A percentile compares a stretch with the other conserved stretches of the same genome.
Evolutionary conservation across 1,140 invertebrate genomes (phyloP).

Genomic region (Drosophila sulfurigaster): DNA sequence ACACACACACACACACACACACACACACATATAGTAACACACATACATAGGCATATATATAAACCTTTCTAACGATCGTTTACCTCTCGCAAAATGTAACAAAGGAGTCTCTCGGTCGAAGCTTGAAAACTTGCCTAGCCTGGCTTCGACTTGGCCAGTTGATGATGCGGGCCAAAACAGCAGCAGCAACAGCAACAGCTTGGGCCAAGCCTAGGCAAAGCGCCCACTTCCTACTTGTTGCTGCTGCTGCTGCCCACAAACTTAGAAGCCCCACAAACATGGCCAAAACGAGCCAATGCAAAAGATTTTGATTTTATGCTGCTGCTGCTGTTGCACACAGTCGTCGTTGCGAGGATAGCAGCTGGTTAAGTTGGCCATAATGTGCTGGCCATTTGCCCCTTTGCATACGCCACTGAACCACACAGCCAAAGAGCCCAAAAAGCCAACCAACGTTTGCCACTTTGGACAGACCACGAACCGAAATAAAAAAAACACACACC

Average conservation of each 20-base stretch:
- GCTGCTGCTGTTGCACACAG: conserved; percentile 47
- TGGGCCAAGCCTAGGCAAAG: conserved; percentile 73
- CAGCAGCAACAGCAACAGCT: conserved; percentile 6
- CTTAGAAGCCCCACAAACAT: conserved; percentile 36
- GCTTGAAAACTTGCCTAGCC: conserved; percentile 63
- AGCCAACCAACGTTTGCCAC: conserved; percentile 21
- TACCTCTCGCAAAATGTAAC: conserved; percentile 83
- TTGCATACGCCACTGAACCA: conserved; percentile 73
- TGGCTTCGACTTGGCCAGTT: conserved; percentile 24
- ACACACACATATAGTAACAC: too few relatives aligned
- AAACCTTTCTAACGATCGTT: conserved; percentile 83
- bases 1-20: conserved; percentile 37
- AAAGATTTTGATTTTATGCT: conserved; percentile 50
- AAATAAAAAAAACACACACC: conserved; percentile 10
- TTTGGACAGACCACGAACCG: conserved; percentile 45
- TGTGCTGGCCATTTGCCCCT: conserved; percentile 64
- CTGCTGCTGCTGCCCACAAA: conserved; percentile 41
- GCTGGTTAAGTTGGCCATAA: conserved; percentile 47
- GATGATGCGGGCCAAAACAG: conserved; percentile 48
- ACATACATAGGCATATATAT: conserved; percentile 39
- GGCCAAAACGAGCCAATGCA: conserved; percentile 27
- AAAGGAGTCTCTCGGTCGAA: conserved; percentile 68
- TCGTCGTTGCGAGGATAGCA: conserved; percentile 48
- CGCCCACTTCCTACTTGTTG: conserved; percentile 82
- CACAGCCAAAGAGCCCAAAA: background rate